Conservation (phyloP, 1,140 invertebrate genomes). For the Cydia fagiglandana region DNA sequence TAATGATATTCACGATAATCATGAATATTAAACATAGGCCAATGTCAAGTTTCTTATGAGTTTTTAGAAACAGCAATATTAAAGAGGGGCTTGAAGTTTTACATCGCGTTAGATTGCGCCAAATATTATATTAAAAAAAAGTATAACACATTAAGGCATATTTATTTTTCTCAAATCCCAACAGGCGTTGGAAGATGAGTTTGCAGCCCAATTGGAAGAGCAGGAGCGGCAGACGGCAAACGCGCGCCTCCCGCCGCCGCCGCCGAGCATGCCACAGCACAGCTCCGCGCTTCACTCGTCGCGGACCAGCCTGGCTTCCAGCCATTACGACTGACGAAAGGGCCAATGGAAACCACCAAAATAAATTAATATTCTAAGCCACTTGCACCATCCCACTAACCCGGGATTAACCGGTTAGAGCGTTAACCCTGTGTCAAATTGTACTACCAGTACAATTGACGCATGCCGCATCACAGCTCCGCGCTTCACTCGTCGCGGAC, state of each 20-base stretch:
- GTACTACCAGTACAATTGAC: too few relatives aligned
- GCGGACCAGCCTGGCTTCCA: slow-evolving; percentile 70
- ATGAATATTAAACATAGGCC: too few relatives aligned
- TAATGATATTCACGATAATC: too few relatives aligned
- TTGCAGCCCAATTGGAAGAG: slow-evolving; percentile 82
- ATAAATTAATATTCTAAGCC: neutral
- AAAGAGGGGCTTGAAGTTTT: too few relatives aligned
- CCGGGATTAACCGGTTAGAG: too few relatives aligned
- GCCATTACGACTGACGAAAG: slow-evolving; percentile 69
- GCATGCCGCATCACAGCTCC: slow-evolving; percentile 67
- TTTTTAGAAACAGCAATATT: too few relatives aligned
- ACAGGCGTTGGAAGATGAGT: slow-evolving; percentile 85
- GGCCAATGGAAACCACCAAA: neutral
- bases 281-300: slow-evolving; percentile 70
- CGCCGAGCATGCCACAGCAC: slow-evolving; percentile 64
- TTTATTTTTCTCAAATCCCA: neutral
- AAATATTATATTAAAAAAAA: too few relatives aligned
- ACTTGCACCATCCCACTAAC: too few relatives aligned
- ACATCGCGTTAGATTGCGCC: too few relatives aligned
- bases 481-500: slow-evolving; percentile 69
- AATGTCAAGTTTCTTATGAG: too few relatives aligned
- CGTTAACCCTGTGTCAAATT: too few relatives aligned
- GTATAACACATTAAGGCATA: too few relatives aligned
- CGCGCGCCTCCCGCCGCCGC: slow-evolving; percentile 51
- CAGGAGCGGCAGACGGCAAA: slow-evolving; percentile 79